Base-by-base conservation (phyloP, 2,113 vertebrate species). In the Hydrochoerus hydrochaeris region DNA sequence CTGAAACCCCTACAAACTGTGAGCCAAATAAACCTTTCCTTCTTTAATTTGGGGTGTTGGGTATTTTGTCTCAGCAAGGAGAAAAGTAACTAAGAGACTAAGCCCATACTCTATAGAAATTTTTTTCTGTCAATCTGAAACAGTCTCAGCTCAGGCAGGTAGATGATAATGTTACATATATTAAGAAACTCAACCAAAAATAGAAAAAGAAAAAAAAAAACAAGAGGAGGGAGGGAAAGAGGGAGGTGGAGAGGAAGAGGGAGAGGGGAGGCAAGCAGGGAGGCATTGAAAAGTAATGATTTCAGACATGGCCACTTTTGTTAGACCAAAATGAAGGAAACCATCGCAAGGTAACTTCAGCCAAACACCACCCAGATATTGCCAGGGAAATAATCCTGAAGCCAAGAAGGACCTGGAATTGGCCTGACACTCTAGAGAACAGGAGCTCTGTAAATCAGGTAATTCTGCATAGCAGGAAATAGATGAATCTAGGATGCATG, bases 291-390 rank as follows among this genome's bases (percentile, higher is more conserved):
- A 67, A 73, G 26, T 85, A 65, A 87, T 30, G 38, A 93, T n/a
- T 93, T 24, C 62, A 92, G 62, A 62, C 41, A 75, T 19, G 12
- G 17, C 44, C 38, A 69, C 54, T 71, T 83, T 96, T 46, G 46
- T 77, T 92, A 22, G n/a, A 95, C 49, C 77, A 88, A 41, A 38
- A 88, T 65, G 44, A 86, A 90, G 62, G 44, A 88, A 88, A 41
- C 38, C 71, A 65, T 20, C 90, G 10, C 71, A 67, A 91, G 19
- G 30, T 71, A 82, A 92, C 10, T 84, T 38, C 86, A 69, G 60
- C 24, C 60, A 91, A 95, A 49, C 26, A 46, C 63, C n/a, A 82
- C 17, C 26, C 11, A 80, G 57, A 87, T 71, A 58, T 38, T 82
- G 13, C 49, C 60, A 32, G 41, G 1, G 38, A 86, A 16, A 44